Conservation (phyloP, 1,140 invertebrate species). For the Tetragnatha versicolor region DNA sequence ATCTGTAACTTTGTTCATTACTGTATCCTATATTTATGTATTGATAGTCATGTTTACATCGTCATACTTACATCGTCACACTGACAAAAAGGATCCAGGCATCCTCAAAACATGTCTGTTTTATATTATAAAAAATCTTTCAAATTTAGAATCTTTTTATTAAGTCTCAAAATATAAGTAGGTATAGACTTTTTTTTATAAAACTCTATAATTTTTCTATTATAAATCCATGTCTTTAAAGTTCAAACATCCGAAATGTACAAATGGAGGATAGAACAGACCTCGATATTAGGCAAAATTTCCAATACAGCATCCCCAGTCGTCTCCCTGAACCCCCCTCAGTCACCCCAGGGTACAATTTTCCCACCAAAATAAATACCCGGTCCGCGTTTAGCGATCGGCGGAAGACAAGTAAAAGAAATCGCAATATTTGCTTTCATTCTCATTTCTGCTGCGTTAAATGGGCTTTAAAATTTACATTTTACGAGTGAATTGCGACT, state of each 20-base stretch:
- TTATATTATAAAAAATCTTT: no score
- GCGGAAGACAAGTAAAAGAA: slow-evolving; percentile 34
- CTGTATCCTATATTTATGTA: no score
- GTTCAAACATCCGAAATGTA: neutral
- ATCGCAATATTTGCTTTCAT: slow-evolving; percentile 41
- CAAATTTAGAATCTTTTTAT: no score
- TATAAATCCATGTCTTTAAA: no score
- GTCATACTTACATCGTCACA: no score
- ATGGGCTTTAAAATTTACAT: slow-evolving; percentile 47
- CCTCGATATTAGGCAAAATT: neutral
- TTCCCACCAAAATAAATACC: slow-evolving; percentile 6
- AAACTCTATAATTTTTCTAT: no score
- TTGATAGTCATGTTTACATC: no score
- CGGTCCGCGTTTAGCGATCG: slow-evolving; percentile 5
- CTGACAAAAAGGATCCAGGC: no score
- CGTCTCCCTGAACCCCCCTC: neutral
- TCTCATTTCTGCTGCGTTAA: slow-evolving; percentile 23
- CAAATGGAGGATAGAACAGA: neutral
- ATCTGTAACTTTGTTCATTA: no score
- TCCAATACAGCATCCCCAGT: neutral
- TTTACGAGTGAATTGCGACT: slow-evolving; percentile 32
- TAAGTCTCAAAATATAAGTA: no score
- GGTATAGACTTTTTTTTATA: no score
- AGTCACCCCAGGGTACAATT: slow-evolving; percentile 33
- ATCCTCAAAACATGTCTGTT: no score